A percentile compares a stretch with the other conserved stretches of the same genome.
phyloP scores from a whole-genome alignment of 2,113 vertebrate species.

The Phaethon lepturus region DNA sequence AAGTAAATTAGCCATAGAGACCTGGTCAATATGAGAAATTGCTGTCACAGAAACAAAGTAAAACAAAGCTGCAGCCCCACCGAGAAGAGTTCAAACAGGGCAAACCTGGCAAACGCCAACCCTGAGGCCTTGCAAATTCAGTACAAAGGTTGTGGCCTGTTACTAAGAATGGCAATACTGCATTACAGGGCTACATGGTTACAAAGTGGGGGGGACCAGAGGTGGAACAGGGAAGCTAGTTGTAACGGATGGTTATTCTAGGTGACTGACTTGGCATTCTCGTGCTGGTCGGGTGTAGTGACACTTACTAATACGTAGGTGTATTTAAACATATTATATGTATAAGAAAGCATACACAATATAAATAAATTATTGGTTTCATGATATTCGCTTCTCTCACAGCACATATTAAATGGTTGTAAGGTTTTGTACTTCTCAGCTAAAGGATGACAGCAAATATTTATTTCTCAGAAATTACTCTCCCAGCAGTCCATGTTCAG shows the following conservation, averaged over 20 bases:
- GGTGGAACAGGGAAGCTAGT: neutral
- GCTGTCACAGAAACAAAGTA: neutral
- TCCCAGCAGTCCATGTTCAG: neutral
- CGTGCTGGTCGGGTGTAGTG: neutral
- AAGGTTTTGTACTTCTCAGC: neutral
- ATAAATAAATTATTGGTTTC: neutral
- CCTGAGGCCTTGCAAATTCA: neutral
- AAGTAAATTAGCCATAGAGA: neutral
- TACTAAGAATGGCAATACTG: neutral
- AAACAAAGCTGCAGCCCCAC: neutral
- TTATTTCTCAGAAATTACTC: neutral
- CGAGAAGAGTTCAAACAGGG: neutral
- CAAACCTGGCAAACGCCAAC: neutral
- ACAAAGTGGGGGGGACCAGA: neutral
- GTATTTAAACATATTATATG: neutral
- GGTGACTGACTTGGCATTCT: neutral
- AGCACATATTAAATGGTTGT: neutral
- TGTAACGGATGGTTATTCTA: neutral
- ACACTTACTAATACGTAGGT: neutral
- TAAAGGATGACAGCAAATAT: neutral
- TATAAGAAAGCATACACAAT: neutral
- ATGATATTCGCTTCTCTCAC: neutral
- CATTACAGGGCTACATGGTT: neutral
- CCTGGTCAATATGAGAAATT: neutral
- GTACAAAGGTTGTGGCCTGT: neutral